A percentile compares a stretch with the other conserved stretches of the same genome.
phyloP scores from a whole-genome alignment of 2,113 vertebrate genomes.

The Procapra przewalskii region DNA sequence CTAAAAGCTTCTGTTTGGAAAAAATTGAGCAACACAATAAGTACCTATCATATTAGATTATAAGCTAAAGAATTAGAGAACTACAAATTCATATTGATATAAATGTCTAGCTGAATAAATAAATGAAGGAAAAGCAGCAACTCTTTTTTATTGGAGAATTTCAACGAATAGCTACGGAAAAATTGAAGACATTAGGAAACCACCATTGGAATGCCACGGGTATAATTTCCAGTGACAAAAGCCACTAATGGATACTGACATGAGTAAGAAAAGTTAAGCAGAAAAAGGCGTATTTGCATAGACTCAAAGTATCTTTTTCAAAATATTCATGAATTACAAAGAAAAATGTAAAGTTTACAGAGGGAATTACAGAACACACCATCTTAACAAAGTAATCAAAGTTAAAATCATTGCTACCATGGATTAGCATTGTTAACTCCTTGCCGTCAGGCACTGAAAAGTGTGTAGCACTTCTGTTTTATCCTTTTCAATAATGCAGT shows the following conservation, averaged over 20 bases:
- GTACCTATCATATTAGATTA: background rate
- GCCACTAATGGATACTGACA: background rate
- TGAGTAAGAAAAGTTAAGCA: background rate
- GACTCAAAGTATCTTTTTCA: background rate
- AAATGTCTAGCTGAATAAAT: conserved; percentile 34
- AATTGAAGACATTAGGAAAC: background rate
- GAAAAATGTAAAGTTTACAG: background rate
- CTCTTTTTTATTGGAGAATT: background rate
- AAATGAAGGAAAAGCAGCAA: background rate
- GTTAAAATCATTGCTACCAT: background rate
- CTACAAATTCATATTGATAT: background rate
- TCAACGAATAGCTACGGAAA: background rate
- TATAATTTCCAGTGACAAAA: background rate
- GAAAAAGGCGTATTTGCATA: background rate
- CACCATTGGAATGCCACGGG: background rate
- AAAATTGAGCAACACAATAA: background rate
- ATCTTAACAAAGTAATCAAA: background rate
- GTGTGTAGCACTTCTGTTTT: accelerated
- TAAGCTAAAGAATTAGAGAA: conserved; percentile 28
- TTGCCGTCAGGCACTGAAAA: background rate
- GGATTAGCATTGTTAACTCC: background rate
- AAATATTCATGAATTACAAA: background rate
- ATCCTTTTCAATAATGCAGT: background rate
- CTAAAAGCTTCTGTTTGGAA: conserved; percentile 37
- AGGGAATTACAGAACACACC: background rate